Evolutionary conservation across 92 coral and sea anemone genomes (phyloP).

Genomic region (Palythoa grandis): DNA sequence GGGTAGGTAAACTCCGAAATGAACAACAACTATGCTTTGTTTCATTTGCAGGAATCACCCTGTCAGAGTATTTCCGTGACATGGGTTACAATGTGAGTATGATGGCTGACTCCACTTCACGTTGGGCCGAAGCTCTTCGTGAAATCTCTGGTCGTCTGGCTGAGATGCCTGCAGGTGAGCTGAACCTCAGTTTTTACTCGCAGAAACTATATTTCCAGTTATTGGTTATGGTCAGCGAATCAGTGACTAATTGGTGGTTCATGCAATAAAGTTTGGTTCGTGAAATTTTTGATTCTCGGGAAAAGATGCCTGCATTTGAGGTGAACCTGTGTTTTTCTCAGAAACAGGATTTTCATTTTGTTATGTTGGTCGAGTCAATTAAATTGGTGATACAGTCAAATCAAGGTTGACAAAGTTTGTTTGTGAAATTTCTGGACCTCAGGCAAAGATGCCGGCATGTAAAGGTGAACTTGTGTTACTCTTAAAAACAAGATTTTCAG

Average conservation of each 20-base stretch:
- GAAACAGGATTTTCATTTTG: too few species aligned
- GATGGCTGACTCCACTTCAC: slow-evolving; percentile 99
- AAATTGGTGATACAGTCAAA: too few species aligned
- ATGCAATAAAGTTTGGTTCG: too few species aligned
- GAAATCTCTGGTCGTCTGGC: slow-evolving; percentile 99
- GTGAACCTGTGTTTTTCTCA: too few species aligned
- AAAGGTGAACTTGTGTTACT: neutral
- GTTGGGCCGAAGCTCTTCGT: slow-evolving; percentile 99
- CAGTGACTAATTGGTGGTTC: too few species aligned
- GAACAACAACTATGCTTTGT: neutral
- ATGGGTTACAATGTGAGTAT: slow-evolving; percentile 98
- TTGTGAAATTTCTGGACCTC: slow-evolving; percentile 96
- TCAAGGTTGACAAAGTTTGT: slow-evolving; percentile 1
- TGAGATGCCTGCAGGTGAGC: slow-evolving; percentile 99
- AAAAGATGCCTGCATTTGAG: too few species aligned
- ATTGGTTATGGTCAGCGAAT: too few species aligned
- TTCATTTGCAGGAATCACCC: slow-evolving; percentile 77
- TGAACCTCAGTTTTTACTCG: neutral
- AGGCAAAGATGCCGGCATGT: slow-evolving; percentile 99
- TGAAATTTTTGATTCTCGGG: too few species aligned
- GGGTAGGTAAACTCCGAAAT: too few species aligned
- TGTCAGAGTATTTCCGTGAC: slow-evolving; percentile 98
- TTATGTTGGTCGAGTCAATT: too few species aligned
- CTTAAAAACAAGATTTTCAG: too few species aligned
- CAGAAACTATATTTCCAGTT: neutral